Evolutionary conservation across 2,888 invertebrate species (phyloP).

Genomic region (Crematogaster levior): DNA sequence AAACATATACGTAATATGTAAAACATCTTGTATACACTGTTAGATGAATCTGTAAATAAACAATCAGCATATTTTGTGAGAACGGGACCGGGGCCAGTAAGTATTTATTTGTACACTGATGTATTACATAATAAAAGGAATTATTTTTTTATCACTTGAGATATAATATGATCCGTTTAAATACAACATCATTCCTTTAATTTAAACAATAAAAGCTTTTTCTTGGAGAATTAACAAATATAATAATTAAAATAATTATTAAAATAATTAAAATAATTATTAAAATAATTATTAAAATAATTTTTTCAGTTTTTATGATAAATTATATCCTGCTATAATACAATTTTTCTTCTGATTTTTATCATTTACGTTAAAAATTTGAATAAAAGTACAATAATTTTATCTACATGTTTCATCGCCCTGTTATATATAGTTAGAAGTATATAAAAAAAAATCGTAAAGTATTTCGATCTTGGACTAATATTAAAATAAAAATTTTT

Average conservation of each 20-base stretch:
- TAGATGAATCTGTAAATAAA: slow-evolving; percentile 67
- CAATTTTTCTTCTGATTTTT: background rate
- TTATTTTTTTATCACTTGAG: slow-evolving; percentile 50
- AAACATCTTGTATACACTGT: slow-evolving; percentile 17
- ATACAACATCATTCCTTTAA: slow-evolving; percentile 23
- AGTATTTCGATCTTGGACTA: too few species aligned
- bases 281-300: too few species aligned
- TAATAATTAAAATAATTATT: too few species aligned
- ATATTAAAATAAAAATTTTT: too few species aligned
- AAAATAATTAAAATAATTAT: too few species aligned
- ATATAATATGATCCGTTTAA: slow-evolving; percentile 25
- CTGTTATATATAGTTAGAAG: too few species aligned
- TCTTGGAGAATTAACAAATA: too few species aligned
- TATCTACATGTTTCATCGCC: too few species aligned
- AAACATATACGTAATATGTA: background rate
- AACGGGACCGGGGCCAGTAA: slow-evolving; percentile 80
- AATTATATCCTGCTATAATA: background rate
- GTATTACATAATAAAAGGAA: slow-evolving; percentile 41
- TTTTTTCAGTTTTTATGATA: too few species aligned
- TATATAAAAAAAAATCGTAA: too few species aligned
- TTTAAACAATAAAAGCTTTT: background rate
- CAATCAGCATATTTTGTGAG: slow-evolving; percentile 62
- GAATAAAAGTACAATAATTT: background rate
- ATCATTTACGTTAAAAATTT: background rate
- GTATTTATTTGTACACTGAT: slow-evolving; percentile 74